phyloP scores from a whole-genome alignment of 2,888 invertebrate species.

The Athrips mouffetella region DNA sequence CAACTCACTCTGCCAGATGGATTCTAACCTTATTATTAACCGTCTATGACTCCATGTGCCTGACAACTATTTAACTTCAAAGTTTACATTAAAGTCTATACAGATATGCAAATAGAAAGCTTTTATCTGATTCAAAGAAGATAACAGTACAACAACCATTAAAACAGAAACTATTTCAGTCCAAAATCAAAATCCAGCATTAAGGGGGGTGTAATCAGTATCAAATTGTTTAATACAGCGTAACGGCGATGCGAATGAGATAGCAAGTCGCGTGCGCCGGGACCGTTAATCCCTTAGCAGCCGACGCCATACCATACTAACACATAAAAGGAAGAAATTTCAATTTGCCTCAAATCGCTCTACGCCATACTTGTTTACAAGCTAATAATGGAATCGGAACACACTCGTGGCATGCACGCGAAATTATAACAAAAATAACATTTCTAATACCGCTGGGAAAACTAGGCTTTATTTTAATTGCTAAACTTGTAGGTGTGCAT shows the following conservation, averaged over 20 bases:
- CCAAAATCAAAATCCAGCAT: slow-evolving; percentile 39
- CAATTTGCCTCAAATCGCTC: slow-evolving; percentile 57
- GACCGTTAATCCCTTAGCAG: slow-evolving; percentile 58
- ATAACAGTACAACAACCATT: not conserved
- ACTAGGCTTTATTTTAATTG: not conserved
- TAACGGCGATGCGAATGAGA: slow-evolving; percentile 68
- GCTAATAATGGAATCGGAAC: slow-evolving; percentile 41
- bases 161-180: slow-evolving; percentile 13
- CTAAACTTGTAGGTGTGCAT: not conserved
- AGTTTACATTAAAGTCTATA: too few species aligned
- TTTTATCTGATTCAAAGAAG: not conserved
- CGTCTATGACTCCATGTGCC: too few species aligned
- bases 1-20: not conserved
- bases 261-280: slow-evolving; percentile 59
- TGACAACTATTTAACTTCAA: too few species aligned
- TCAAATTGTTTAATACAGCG: slow-evolving; percentile 71
- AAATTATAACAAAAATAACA: slow-evolving; percentile 22
- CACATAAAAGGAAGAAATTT: slow-evolving; percentile 57
- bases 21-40: too few species aligned
- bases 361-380: slow-evolving; percentile 33
- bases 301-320: slow-evolving; percentile 33
- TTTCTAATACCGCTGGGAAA: not conserved
- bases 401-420: slow-evolving; percentile 27
- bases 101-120: not conserved
- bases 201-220: slow-evolving; percentile 59